Evolutionary conservation across 2,888 invertebrate genomes (phyloP).

Genomic region (Lasioglossum zephyrum): DNA sequence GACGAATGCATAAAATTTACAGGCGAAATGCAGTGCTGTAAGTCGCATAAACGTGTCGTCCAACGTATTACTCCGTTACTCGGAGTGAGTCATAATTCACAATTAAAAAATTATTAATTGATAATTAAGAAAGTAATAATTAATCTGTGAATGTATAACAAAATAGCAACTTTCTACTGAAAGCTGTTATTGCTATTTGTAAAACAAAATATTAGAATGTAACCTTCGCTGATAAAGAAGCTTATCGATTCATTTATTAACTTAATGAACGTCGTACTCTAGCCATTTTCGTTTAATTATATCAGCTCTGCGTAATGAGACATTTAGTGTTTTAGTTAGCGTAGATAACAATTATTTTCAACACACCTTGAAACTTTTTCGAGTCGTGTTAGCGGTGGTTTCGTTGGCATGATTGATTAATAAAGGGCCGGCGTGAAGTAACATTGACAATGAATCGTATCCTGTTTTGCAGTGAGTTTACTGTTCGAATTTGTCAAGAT

Average conservation of each 20-base stretch:
- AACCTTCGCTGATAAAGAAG: not conserved
- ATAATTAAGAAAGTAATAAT: not conserved
- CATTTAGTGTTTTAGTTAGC: not conserved
- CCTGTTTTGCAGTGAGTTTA: not conserved
- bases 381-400: no score
- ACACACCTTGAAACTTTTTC: not conserved
- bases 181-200: not conserved
- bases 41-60: not conserved
- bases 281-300: not conserved
- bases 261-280: accelerated
- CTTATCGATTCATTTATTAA: not conserved
- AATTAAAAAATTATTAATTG: not conserved
- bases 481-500: not conserved
- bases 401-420: not conserved
- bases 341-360: not conserved
- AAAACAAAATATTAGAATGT: no score
- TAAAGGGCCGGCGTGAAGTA: not conserved
- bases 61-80: not conserved
- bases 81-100: not conserved
- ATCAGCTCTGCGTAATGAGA: not conserved
- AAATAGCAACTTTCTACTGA: not conserved
- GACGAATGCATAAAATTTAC: not conserved
- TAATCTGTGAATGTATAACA: not conserved
- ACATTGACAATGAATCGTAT: not conserved
- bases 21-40: not conserved